Conservation (phyloP, 2,888 invertebrate species). For the Sisyra nigra region DNA sequence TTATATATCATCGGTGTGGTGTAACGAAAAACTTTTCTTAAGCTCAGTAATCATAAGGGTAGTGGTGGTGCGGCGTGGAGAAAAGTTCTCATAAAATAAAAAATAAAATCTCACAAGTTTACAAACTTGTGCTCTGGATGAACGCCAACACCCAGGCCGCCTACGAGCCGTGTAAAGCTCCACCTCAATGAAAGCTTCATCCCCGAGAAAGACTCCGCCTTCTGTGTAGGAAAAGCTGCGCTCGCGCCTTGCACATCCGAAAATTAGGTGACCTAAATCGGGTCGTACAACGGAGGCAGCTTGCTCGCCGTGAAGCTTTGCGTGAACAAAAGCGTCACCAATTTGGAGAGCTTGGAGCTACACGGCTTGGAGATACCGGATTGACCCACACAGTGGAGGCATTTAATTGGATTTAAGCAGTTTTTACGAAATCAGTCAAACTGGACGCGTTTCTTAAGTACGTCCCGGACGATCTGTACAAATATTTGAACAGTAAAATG, state of each 20-base stretch:
- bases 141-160: neutral
- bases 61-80: too few species aligned
- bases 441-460: conserved; percentile 8
- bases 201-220: conserved; percentile 1
- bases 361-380: neutral
- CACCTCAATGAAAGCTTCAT: neutral
- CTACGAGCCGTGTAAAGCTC: neutral
- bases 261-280: conserved; percentile 1
- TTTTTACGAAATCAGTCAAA: conserved; percentile 3
- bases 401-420: neutral
- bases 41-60: too few species aligned
- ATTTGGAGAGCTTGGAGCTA: conserved; percentile 4
- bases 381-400: neutral
- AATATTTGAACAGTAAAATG: conserved; percentile 9
- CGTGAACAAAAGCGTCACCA: neutral
- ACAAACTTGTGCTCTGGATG: too few species aligned
- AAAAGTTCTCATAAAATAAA: too few species aligned
- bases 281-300: neutral
- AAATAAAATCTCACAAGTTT: too few species aligned
- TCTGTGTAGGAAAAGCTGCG: neutral
- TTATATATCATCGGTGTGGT: too few species aligned
- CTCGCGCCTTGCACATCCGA: neutral
- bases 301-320: too few species aligned
- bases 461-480: conserved; percentile 8
- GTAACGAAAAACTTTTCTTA: too few species aligned